Percentiles rank a stretch among this genome's conserved stretches.
Evolutionary conservation across 2,888 invertebrate genomes (phyloP).

Genomic region (Callinectes sapidus): DNA sequence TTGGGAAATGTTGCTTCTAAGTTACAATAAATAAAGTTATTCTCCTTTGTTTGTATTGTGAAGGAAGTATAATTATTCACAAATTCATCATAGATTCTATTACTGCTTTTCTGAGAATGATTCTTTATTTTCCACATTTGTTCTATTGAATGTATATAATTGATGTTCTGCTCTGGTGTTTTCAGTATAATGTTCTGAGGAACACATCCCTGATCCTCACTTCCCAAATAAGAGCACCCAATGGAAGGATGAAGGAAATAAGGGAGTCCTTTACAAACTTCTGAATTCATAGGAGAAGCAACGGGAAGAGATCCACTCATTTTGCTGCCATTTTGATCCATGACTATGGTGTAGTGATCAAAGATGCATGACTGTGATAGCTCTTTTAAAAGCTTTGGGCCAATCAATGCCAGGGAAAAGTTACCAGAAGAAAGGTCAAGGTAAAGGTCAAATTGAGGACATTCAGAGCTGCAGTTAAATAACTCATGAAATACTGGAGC

Average conservation of each 20-base stretch:
- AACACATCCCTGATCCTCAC: not conserved
- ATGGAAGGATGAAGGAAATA: conserved; percentile 43
- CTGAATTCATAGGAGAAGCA: not conserved
- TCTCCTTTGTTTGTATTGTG: not conserved
- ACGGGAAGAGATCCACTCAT: not conserved
- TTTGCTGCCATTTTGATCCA: not conserved
- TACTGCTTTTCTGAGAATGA: conserved; percentile 23
- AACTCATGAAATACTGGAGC: conserved; percentile 52
- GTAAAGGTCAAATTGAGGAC: conserved; percentile 44
- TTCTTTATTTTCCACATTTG: conserved; percentile 27
- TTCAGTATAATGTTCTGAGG: conserved; percentile 50
- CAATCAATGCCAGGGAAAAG: not conserved
- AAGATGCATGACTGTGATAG: conserved; percentile 24
- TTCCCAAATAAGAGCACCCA: conserved; percentile 30
- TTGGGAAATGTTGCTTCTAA: conserved; percentile 43
- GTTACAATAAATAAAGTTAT: conserved; percentile 34
- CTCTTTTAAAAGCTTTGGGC: not conserved
- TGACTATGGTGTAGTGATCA: conserved; percentile 39
- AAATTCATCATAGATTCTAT: not conserved
- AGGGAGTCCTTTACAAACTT: conserved; percentile 48
- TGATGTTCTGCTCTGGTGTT: conserved; percentile 13
- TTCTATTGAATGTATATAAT: conserved; percentile 31
- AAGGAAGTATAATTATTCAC: not conserved
- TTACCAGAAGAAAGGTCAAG: conserved; percentile 50
- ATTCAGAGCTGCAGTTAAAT: conserved; percentile 43